These are phyloP conservation scores for Dermochelys coriacea DNA, from an alignment of 2,797 vertebrate genomes.

Conservation along the genomic window DNA sequence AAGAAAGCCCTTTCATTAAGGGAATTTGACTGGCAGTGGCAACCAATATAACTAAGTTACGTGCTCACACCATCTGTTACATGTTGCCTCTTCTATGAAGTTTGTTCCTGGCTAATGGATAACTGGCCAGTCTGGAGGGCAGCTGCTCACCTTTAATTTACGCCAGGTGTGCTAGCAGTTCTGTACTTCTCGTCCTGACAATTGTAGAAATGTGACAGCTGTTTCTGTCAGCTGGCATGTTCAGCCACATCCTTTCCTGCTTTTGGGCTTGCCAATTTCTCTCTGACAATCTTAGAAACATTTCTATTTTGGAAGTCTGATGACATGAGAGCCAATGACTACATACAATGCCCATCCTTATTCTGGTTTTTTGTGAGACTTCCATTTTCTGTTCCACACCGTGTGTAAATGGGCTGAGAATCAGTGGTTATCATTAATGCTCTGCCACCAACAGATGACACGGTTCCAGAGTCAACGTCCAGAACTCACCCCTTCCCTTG, in stretches of 20 bases:
- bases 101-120: conserved; percentile 31
- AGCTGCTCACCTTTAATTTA: conserved; percentile 55
- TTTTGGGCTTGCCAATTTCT: conserved; percentile 48
- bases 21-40: conserved; percentile 6
- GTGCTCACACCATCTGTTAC: conserved; percentile 55
- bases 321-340: background rate
- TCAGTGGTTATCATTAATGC: fast-evolving
- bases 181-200: conserved; percentile 53
- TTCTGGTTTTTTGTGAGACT: background rate
- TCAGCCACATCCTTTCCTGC: background rate
- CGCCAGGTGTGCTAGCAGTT: conserved; percentile 52
- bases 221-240: conserved; percentile 48
- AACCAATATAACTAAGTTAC: background rate
- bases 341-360: fast-evolving
- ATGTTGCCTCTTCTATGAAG: conserved; percentile 52
- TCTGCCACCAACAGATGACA: background rate
- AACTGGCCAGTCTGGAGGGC: conserved; percentile 15
- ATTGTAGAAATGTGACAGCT: conserved; percentile 49
- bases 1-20: background rate
- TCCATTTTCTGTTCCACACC: background rate
- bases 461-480: fast-evolving
- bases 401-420: background rate
- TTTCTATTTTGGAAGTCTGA: conserved; percentile 21
- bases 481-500: background rate
- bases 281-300: conserved; percentile 26